phyloP scores from a whole-genome alignment of 2,113 vertebrate species.

The Xyliphius kryptos region DNA sequence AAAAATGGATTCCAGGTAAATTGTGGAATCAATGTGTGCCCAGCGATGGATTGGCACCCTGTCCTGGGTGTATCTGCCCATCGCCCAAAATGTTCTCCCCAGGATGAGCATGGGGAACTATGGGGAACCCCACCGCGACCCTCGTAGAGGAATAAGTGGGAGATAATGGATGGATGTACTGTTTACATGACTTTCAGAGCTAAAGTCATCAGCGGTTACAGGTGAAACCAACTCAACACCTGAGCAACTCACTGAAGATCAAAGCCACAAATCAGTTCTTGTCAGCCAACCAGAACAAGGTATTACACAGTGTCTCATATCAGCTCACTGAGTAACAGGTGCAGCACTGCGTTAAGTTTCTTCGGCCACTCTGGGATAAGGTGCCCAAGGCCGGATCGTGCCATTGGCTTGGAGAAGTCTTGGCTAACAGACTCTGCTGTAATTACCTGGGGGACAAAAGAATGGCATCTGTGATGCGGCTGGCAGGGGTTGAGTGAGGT shows the following conservation, averaged over 20 bases:
- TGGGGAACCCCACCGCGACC: too few relatives aligned
- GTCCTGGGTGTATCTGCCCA: too few relatives aligned
- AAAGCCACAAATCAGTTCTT: neutral
- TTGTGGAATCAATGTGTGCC: too few relatives aligned
- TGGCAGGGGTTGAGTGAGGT: constrained; percentile 46
- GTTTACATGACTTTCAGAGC: too few relatives aligned
- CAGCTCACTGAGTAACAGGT: neutral
- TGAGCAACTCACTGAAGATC: neutral
- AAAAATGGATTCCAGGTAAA: too few relatives aligned
- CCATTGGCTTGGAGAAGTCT: constrained; percentile 14
- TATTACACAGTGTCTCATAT: neutral
- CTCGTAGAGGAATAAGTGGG: too few relatives aligned
- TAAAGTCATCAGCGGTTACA: too few relatives aligned
- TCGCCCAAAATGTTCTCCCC: too few relatives aligned
- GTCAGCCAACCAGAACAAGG: constrained; percentile 22
- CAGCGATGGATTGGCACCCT: too few relatives aligned
- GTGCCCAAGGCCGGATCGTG: constrained; percentile 21
- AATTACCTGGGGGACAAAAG: constrained; percentile 57
- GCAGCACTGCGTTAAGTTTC: constrained; percentile 8
- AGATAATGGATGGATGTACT: too few relatives aligned
- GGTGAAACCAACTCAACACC: neutral
- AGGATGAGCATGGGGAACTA: too few relatives aligned
- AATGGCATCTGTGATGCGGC: constrained; percentile 56
- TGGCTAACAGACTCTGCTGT: constrained; percentile 34
- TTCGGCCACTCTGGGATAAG: constrained; percentile 6